These are phyloP conservation scores for Nesoenas mayeri DNA, from an alignment of 2,113 vertebrate genomes.

Conservation along the genomic window DNA sequence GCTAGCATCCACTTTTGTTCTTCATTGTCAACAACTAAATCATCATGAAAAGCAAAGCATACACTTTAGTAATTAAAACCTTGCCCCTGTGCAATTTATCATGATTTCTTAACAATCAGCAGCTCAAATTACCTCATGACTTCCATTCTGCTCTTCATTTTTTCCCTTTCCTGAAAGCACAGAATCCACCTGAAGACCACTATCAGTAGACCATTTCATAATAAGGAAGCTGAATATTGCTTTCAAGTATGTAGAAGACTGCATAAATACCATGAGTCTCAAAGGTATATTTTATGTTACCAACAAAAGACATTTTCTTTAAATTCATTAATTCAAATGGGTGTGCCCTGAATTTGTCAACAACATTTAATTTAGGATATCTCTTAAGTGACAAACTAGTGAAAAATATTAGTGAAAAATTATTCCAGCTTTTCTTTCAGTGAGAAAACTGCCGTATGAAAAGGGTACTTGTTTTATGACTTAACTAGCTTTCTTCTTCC, in stretches of 20 bases:
- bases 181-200: neutral
- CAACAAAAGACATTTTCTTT: neutral
- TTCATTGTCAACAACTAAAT: neutral
- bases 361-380: neutral
- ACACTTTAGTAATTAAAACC: neutral
- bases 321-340: neutral
- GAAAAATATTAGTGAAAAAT: neutral
- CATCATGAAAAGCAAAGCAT: neutral
- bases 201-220: neutral
- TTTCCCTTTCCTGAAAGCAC: neutral
- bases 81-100: neutral
- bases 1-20: neutral
- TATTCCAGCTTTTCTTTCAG: neutral
- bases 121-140: neutral
- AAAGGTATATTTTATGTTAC: neutral
- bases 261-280: neutral
- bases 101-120: neutral
- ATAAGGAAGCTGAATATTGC: neutral
- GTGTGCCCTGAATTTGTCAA: neutral
- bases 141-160: neutral
- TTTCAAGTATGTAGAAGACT: neutral
- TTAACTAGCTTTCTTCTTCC: neutral
- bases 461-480: neutral
- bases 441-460: neutral
- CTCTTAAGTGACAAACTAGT: neutral